phyloP scores from a whole-genome alignment of 2,888 invertebrate species.

The Cantharis lateralis region DNA sequence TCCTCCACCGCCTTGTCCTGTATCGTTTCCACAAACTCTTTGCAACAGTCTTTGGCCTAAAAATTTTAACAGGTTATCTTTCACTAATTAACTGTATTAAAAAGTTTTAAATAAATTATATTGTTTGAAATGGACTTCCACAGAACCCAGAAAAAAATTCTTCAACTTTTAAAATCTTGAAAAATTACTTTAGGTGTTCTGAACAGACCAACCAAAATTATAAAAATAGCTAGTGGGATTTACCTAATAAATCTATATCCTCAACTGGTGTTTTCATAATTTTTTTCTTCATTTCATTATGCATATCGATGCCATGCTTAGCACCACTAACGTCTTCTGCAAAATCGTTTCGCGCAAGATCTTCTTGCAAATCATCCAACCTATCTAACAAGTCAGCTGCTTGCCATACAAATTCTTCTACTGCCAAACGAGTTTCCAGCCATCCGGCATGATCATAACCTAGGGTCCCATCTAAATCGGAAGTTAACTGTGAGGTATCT shows the following conservation, averaged over 20 bases:
- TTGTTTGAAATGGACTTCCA: too few relatives aligned
- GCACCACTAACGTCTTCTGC: conserved; percentile 94
- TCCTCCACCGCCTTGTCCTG: conserved; percentile 57
- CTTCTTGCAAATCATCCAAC: conserved; percentile 91
- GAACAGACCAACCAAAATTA: too few relatives aligned
- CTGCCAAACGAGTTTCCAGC: conserved; percentile 92
- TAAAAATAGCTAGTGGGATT: conserved; percentile 45
- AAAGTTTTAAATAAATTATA: too few relatives aligned
- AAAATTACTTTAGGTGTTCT: too few relatives aligned
- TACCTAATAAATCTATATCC: conserved; percentile 88
- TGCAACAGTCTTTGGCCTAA: conserved; percentile 73
- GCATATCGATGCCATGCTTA: conserved; percentile 88
- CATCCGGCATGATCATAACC: conserved; percentile 96
- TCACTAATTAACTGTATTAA: too few relatives aligned
- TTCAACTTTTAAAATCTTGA: too few relatives aligned
- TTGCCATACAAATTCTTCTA: conserved; percentile 96
- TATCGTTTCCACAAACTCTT: conserved; percentile 60
- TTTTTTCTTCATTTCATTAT: conserved; percentile 91
- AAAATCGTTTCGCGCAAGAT: conserved; percentile 89
- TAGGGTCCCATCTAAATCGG: conserved; percentile 91
- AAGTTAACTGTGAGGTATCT: conserved; percentile 89
- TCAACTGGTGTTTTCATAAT: conserved; percentile 93
- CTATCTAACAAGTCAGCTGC: conserved; percentile 91
- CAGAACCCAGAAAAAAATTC: too few relatives aligned
- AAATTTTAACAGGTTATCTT: background rate